A percentile compares a stretch with the other conserved stretches of the same genome.
These are phyloP conservation scores for Daboia siamensis DNA, from an alignment of 2,113 vertebrate genomes.

Conservation along the genomic window DNA sequence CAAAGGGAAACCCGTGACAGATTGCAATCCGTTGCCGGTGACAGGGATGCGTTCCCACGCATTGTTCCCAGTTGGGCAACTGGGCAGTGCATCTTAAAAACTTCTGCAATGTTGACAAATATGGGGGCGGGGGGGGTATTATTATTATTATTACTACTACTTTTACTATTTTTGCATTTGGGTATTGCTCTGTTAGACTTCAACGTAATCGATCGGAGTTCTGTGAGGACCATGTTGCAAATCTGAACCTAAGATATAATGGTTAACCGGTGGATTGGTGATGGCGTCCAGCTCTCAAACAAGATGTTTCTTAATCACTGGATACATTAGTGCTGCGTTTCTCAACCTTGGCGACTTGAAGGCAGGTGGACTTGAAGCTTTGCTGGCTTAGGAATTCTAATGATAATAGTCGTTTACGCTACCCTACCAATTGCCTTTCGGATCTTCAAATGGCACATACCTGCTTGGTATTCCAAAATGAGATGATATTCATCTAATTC, in stretches of 20 bases:
- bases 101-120: neutral
- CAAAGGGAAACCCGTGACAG: neutral
- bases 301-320: neutral
- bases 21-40: neutral
- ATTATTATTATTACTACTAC: too few relatives aligned
- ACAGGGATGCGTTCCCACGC: neutral
- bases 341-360: neutral
- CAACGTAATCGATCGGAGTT: neutral
- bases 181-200: neutral
- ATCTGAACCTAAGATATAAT: neutral
- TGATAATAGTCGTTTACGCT: neutral
- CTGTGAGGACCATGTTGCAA: neutral
- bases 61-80: neutral
- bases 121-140: too few relatives aligned
- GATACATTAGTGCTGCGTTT: neutral
- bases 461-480: slow-evolving; percentile 95
- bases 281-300: neutral
- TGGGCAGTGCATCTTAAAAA: neutral
- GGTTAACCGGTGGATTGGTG: neutral
- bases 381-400: too few relatives aligned
- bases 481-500: slow-evolving; percentile 93
- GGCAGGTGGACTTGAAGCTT: too few relatives aligned
- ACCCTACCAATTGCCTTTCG: neutral
- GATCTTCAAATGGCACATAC: slow-evolving; percentile 61
- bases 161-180: neutral